Evolutionary conservation across 2,888 invertebrate species (phyloP), one percentile per base, ranked within the genome.

Genomic region (Chalcis sispes): DNA sequence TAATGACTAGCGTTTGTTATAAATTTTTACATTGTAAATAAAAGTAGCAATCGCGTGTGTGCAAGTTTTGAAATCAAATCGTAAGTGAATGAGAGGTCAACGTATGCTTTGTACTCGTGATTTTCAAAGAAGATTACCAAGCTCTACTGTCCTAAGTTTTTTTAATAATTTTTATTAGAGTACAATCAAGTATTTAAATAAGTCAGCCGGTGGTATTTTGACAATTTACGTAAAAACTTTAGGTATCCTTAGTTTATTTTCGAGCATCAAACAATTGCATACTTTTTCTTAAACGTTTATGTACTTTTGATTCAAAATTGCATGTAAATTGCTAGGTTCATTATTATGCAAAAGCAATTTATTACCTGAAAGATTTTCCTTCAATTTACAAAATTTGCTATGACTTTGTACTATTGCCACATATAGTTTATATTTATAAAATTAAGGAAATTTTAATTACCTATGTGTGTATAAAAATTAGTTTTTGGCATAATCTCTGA

Each of bases 1-100:
- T 72, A 84, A 84, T 80, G 87, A 84, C 82, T 88, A 88, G 82
- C 85, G 81, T 75, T 81, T 67, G 74, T 69, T 74, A 77, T 66
- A 62, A 71, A 40, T 72, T 61, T 79, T 65, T 69, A 75, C 56
- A 50, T 20, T 75, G 77, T 77, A 79, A 72, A 77, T 77, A 75
- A 64, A 61, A 58, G 58, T 74, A 77, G 72, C 70, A 75, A 66
- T 75, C 72, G 64, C 72, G 72, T 46, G 77, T 69, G 58, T 75
- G 72, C 50, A 61, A 69, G 62, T 65, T 56, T 29, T 36, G 46
- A 50, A 13, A 54, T 20, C 61, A 72, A 48, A 72, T 56, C 48
- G 66, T 74, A 65, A 62, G 56, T 29, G 77, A 58, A 72, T 75
- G 77, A 72, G 56, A 42, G 64, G 42, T 66, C n/a, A 36, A 50